phyloP scores from a whole-genome alignment of 2,797 vertebrate species.

The Amphiprion clarkii region DNA sequence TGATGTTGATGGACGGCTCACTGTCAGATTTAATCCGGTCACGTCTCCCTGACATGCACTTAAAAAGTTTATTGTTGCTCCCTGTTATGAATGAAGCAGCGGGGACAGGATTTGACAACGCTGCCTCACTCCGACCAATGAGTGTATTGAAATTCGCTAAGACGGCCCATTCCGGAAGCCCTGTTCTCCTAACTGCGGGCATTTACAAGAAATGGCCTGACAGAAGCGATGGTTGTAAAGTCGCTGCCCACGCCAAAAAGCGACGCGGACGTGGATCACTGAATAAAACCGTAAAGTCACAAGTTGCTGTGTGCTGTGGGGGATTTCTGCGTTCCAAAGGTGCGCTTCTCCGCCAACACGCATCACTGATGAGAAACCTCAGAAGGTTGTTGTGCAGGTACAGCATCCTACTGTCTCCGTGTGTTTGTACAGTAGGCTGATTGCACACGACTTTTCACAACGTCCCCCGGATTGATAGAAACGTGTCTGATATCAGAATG shows the following conservation, averaged over 20 bases:
- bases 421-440: background rate
- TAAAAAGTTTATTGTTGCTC: slow-evolving; percentile 41
- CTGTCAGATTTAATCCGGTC: slow-evolving; percentile 42
- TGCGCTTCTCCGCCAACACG: slow-evolving; percentile 38
- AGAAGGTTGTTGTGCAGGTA: slow-evolving; percentile 8
- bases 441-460: background rate
- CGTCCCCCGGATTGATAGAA: background rate
- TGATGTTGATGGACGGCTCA: slow-evolving; percentile 23
- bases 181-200: slow-evolving; percentile 82
- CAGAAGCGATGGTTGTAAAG: slow-evolving; percentile 37
- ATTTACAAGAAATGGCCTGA: slow-evolving; percentile 92
- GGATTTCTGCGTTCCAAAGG: slow-evolving; percentile 62
- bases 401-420: background rate
- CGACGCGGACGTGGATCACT: slow-evolving; percentile 16
- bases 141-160: background rate
- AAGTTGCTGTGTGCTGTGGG: slow-evolving; percentile 64
- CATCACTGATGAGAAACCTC: slow-evolving; percentile 21
- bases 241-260: slow-evolving; percentile 62
- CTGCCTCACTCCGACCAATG: slow-evolving; percentile 62
- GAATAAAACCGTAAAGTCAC: slow-evolving; percentile 65
- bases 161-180: slow-evolving; percentile 55
- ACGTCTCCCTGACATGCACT: background rate
- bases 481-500: background rate
- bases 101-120: slow-evolving; percentile 45
- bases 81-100: slow-evolving; percentile 64